Base-by-base conservation (phyloP, 2,888 invertebrate genomes). In the Apoda limacodes region DNA sequence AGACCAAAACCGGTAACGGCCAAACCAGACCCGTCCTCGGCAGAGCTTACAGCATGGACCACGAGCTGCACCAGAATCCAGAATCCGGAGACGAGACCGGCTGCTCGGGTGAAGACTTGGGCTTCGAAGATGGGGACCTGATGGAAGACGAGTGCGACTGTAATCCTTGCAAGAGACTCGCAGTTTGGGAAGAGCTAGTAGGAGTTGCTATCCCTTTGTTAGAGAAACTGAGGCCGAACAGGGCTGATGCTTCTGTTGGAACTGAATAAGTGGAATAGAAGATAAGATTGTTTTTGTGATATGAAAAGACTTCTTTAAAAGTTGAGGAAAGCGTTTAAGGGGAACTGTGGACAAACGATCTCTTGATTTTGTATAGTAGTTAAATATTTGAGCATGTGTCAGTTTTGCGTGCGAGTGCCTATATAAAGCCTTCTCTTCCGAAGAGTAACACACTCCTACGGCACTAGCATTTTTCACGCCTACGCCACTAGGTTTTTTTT, bases 141-240 rank as follows among this genome's bases (percentile, higher is more conserved):
- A 56, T 44, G 3, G 68, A 69, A 19, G 58, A 56, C 9, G 68
- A 66, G 32, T 82, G 82, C 23, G 54, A 52, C 0, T 71, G 82
- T 25, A 63, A 46, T 0, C 60, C 74, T 1, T 80, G 80, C 27
- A 43, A 48, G 11, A 45, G 68, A 5, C 67, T 82, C 9, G 68
- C 72, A 2, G 60, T 85, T 7, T 90, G 90, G 90, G 90, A 90
- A 59, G 88, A 89, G 50, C 86, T 91, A 50, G 87, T 88, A 2
- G 82, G 84, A 10, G 89, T 90, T 0, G 90, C 89, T 1, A 85
- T 89, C 22, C 90, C 90, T 48, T 65, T 91, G 35, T 56, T 91
- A 39, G 89, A 90, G 53, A 83, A 83, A 46, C 72, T 88, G 14
- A 81, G 84, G 2, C 78, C 80, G 2, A 50, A 57, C 0, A 47